Evolutionary conservation across 2,113 vertebrate species (phyloP), one percentile per base, ranked within the genome.

Genomic region (Nymphicus hollandicus): DNA sequence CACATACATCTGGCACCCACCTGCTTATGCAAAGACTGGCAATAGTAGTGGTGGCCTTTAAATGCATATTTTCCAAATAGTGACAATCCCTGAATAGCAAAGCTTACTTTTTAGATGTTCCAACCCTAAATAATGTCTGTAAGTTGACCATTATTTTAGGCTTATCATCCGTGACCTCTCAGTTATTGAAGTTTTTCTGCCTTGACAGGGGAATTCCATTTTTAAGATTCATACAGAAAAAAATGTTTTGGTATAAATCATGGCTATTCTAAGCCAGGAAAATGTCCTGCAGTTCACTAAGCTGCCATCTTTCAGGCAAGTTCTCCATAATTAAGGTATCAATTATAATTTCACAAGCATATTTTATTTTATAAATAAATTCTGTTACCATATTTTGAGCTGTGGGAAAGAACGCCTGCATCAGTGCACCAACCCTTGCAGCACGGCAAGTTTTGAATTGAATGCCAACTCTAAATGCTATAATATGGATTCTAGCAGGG

Each of bases 341-440:
- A 87, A 89, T 96, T 94, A 94, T 78, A 86, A 96, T 95, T 95
- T 92, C 83, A 92, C 61, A 81, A 61, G 60, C 72, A 92, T 93
- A 60, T 50, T 93, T 93, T 91, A 81, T 84, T 86, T 94, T 88
- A 94, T 90, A 96, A 96, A 94, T 95, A 96, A 92, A 95, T 89
- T 80, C 44, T 70, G 65, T 81, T 88, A 85, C 88, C 86, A 93
- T 65, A 86, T 68, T 81, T 53, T 81, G 72, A 95, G 68, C 92
- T 93, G 73, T 89, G 88, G 96, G 91, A 96, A 96, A 96, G 92
- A 90, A 93, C 49, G 73, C 39, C 88, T 81, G 61, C 13, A 9
- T 78, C 89, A 91, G 37, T 11, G 65, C 41, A 80, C 11, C 53
- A 93, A 33, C 10, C 52, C 77, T 17, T 92, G 65, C 64, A 78